A percentile compares a stretch with the other conserved stretches of the same genome.
phyloP scores from a whole-genome alignment of 2,888 invertebrate genomes.

The Oscheius sp. region DNA sequence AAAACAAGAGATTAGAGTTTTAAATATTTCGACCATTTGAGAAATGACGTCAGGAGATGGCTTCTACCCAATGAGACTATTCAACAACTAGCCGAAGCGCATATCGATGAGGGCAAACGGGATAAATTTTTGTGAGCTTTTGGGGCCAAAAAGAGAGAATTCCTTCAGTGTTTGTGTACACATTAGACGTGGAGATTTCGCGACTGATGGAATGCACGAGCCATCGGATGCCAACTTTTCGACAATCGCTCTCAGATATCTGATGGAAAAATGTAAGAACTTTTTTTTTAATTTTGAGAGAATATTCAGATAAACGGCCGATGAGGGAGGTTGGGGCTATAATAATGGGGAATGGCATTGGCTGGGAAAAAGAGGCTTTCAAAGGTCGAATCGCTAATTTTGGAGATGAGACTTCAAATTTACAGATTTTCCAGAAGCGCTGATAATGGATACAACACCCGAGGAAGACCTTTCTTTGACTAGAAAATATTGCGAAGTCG shows the following conservation, averaged over 20 bases:
- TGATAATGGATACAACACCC: background rate
- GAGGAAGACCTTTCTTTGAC: constrained; percentile 28
- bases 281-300: background rate
- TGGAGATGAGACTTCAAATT: no score
- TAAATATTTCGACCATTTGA: constrained; percentile 14
- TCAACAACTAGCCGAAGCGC: background rate
- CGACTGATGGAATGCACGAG: constrained; percentile 26
- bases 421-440: background rate
- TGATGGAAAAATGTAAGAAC: constrained; percentile 24
- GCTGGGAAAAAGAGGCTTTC: constrained; percentile 7
- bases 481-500: constrained; percentile 11
- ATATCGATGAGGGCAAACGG: background rate
- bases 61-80: background rate
- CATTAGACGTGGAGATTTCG: constrained; percentile 34
- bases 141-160: background rate
- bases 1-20: background rate
- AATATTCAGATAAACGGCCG: background rate
- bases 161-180: constrained; percentile 34
- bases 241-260: constrained; percentile 17
- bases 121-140: background rate
- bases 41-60: background rate
- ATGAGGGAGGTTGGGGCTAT: background rate
- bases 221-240: constrained; percentile 30
- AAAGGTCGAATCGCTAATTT: background rate
- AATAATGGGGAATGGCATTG: constrained; percentile 26